phyloP scores from a whole-genome alignment of 2,797 vertebrate genomes.

The Platyrinchus mystaceus region DNA sequence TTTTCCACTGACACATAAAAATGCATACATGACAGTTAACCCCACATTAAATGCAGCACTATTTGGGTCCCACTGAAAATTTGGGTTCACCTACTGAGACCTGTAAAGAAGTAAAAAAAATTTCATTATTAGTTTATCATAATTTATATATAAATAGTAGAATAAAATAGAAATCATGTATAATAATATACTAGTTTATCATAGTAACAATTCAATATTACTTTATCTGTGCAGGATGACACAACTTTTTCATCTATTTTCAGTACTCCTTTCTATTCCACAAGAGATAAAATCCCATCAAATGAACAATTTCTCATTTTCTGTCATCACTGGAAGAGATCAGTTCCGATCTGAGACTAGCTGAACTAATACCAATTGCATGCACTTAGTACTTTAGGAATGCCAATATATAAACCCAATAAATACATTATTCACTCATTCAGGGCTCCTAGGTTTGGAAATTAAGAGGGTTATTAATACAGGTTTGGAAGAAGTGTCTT shows the following conservation, averaged over 20 bases:
- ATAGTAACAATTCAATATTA: not conserved
- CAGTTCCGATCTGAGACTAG: not conserved
- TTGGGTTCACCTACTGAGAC: not conserved
- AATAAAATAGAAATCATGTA: not conserved
- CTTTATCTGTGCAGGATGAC: not conserved
- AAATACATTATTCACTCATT: slow-evolving; percentile 32
- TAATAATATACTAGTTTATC: not conserved
- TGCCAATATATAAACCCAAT: not conserved
- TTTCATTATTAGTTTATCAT: not conserved
- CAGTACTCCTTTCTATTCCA: not conserved
- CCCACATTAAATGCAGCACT: not conserved
- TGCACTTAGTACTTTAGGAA: not conserved
- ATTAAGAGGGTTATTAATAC: slow-evolving; percentile 31
- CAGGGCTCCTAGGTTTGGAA: not conserved
- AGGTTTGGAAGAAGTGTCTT: slow-evolving; percentile 12
- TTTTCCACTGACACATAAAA: not conserved
- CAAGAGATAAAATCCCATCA: not conserved
- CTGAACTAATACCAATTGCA: not conserved
- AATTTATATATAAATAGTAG: too few species aligned
- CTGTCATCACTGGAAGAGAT: not conserved
- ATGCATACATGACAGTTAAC: not conserved
- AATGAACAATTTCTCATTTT: not conserved
- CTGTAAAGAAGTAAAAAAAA: not conserved
- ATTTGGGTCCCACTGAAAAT: not conserved
- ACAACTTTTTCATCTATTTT: not conserved